Base-by-base conservation (phyloP, 2,888 invertebrate species). In the Amblyteles armatorius region DNA sequence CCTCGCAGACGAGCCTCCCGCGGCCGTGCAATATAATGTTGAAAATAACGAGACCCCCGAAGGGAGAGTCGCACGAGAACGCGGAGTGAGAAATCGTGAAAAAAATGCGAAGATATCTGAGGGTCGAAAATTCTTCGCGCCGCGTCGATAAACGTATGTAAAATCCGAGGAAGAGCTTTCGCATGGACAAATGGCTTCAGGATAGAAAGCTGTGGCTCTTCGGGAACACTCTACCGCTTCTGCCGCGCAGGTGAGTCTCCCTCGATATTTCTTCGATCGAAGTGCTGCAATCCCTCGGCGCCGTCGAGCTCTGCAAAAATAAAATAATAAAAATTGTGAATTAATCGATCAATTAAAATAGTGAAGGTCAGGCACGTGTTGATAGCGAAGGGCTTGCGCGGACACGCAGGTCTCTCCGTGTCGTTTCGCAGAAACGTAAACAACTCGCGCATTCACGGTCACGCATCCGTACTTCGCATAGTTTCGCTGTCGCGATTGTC, bases 181-280 rank as follows among this genome's bases (percentile, higher is more conserved):
- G 95, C 95, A 98, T 98, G 98, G 98, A 98, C 97, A 97, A 96
- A 97, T 98, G 98, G 97, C 97, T 98, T 94, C 97, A 97, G 95
- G 97, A 97, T 95, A 97, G 97, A 94, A 97, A 97, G 95, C 95
- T 98, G 94, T 98, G 98, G 98, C 96, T 98, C 95, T 97, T 98
- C 94, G 98, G 98, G 94, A 97, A 97, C 95, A 97, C 97, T 94
- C 95, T 98, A 94, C 97, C 97, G 92, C 95, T 98, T 91, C 94
- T 97, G 93, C 97, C 97, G 88, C 96, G 97, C 94, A 96, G 97
- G 98, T 97, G 94, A 94, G 94, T 71, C 55, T 9, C 29, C 13
- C 5, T 60, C 40, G 0, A 11, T 40, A 6, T 7, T 7, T 33
- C 33, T 7, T 33, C 33, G 1, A 6, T 33, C 33, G 33, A 33